Base-by-base conservation (phyloP, 2,888 invertebrate genomes). In the Amphipyra berbera region DNA sequence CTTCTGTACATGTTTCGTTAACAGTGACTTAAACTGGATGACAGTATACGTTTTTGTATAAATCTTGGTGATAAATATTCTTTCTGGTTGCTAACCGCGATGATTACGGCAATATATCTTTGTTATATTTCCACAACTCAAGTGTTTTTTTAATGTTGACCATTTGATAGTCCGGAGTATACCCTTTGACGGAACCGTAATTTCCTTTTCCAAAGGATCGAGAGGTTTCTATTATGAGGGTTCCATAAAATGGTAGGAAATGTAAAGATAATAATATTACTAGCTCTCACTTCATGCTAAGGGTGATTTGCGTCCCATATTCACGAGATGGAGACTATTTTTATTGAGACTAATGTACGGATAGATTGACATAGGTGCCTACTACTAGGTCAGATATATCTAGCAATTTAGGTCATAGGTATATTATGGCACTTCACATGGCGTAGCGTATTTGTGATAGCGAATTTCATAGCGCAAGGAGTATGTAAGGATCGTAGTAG, bases 221-320 rank as follows among this genome's bases (percentile, higher is more conserved):
- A 86, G 81, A 82, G 84, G 76, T 81, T 82, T 83, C 85, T 73
- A 83, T 87, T 86, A 85, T 76, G 71, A 71, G 64, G 62, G 74
- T 73, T 75, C 56, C 76, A 79, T 79, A 81, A 83, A 81, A 80
- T 78, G 73, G 67, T 73, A 61, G 80, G 73, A 83, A 84, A 85
- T 85, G 82, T 85, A 81, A 85, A 82, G 82, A 87, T 85, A 84
- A 88, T 82, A 79, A 69, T 68, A 66, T 81, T 82, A 83, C 69
- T 68, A 64, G 59, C 54, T 78, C 70, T 61, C 72, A 61, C 65
- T 70, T 75, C 67, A 77, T 68, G 73, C 63, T 68, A 68, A 69
- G 69, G 68, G 72, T 61, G 62, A 72, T 75, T 72, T 62, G 37
- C 46, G 38, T 63, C 33, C 48, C 35, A 54, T 54, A 45, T 48